Base-by-base conservation (phyloP, 1,140 invertebrate species). In the Propsilocerus akamusi region DNA sequence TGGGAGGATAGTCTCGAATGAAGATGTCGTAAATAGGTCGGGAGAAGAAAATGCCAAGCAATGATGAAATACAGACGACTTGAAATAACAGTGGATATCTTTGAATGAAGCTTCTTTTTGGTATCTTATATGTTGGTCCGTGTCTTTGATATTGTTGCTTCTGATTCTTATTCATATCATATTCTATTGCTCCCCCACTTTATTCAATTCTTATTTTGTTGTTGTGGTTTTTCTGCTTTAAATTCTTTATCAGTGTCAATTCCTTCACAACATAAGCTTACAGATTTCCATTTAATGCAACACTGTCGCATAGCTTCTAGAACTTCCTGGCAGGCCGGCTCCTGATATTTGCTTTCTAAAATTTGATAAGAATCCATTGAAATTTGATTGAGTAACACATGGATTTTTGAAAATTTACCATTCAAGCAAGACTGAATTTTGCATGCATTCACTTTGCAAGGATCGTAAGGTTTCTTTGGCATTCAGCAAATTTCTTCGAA, bases 371-470 rank as follows among this genome's bases (percentile, higher is more conserved):
- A 53, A 51, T 51, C 50, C 49, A 53, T 52, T 10, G 25, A 26
- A 22, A 52, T 25, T 47, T 41, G 0, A 11, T 32, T 26, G 50
- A 26, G 17, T 23, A 26, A 50, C 6, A 25, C 26, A 12, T 32
- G 22, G 2, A 54, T 56, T 22, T 50, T 28, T 52, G 56, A 59
- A 54, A 57, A 70, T 65, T 72, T 67, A 86, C 83, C 76, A 68
- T 71, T 69, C 53, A 87, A 72, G 63, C 83, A 87, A 57, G 71
- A 74, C 69, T 86, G 83, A 56, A 86, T 78, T 55, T 73, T 75
- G 64, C 83, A 86, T 46, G 83, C 82, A 56, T 73, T 73, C 59
- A 61, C 62, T 68, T 86, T 86, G 60, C 83, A 86, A 8, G 81
- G 81, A 70, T 86, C 83, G 57, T 70, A 74, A 46, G 55, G 30